Conservation (phyloP, 2,888 invertebrate species). For the Phania funesta region DNA sequence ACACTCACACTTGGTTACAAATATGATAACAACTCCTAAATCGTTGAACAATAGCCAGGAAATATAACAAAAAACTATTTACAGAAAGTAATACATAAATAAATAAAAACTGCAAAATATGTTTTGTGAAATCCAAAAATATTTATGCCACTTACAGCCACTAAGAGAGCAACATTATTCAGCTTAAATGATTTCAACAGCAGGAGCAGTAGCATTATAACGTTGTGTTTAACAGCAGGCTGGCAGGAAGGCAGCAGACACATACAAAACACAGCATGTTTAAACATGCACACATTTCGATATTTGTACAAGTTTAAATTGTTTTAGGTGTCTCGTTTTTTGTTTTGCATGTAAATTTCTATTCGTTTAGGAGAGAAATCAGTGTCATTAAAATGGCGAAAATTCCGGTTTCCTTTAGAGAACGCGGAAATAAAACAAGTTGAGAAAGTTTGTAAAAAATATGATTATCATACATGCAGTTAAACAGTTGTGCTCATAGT, state of each 20-base stretch:
- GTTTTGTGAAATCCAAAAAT: slow-evolving; percentile 27
- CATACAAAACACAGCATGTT: slow-evolving; percentile 50
- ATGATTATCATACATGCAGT: neutral
- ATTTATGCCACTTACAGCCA: slow-evolving; percentile 38
- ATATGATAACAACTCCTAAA: slow-evolving; percentile 21
- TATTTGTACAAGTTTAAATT: slow-evolving; percentile 30
- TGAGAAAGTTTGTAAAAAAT: slow-evolving; percentile 6
- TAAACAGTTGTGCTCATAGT: neutral
- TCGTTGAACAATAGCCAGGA: slow-evolving; percentile 31
- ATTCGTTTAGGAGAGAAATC: slow-evolving; percentile 1
- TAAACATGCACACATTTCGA: slow-evolving; percentile 18
- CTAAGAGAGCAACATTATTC: slow-evolving; percentile 5
- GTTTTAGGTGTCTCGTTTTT: slow-evolving; percentile 35
- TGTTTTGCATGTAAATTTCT: slow-evolving; percentile 1
- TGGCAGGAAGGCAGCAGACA: slow-evolving; percentile 1
- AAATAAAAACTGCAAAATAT: slow-evolving; percentile 6
- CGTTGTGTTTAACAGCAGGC: slow-evolving; percentile 40
- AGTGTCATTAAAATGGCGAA: slow-evolving; percentile 45
- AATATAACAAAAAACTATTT: slow-evolving; percentile 28
- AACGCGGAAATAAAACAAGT: slow-evolving; percentile 12
- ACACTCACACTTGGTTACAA: neutral
- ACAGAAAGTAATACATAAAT: neutral
- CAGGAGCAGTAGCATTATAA: slow-evolving; percentile 12
- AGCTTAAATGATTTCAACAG: slow-evolving; percentile 1
- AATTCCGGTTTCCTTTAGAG: slow-evolving; percentile 58